phyloP scores from a whole-genome alignment of 2,888 invertebrate species.

The Agonopterix arenella region DNA sequence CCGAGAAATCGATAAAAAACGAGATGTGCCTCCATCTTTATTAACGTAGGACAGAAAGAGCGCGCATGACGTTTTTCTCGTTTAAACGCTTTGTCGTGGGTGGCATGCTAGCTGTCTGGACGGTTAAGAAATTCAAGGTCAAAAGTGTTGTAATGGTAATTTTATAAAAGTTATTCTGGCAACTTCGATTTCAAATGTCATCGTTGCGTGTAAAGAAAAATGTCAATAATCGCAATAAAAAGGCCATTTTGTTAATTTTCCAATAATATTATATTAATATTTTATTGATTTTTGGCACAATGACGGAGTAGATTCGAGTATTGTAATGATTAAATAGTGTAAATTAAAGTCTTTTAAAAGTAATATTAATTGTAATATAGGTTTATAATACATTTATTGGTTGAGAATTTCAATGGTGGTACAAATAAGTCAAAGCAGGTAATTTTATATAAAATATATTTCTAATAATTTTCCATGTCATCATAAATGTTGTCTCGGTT shows the following conservation, averaged over 20 bases:
- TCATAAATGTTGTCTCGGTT: too few relatives aligned
- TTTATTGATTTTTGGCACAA: constrained; percentile 49
- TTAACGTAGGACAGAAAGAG: too few relatives aligned
- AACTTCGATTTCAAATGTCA: too few relatives aligned
- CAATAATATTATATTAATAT: constrained; percentile 15
- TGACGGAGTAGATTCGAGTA: constrained; percentile 18
- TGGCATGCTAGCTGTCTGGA: too few relatives aligned
- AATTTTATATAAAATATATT: background rate
- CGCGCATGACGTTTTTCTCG: too few relatives aligned
- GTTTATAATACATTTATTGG: background rate
- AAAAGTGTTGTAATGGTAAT: too few relatives aligned
- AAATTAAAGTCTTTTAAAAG: too few relatives aligned
- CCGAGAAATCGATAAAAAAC: too few relatives aligned
- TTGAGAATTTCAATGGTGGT: background rate
- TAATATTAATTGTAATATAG: background rate
- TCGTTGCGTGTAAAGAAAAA: constrained; percentile 11
- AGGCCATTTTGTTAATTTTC: constrained; percentile 46
- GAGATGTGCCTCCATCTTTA: too few relatives aligned
- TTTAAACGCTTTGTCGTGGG: too few relatives aligned
- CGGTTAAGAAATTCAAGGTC: too few relatives aligned
- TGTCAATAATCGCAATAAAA: constrained; percentile 27
- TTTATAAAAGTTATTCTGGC: too few relatives aligned
- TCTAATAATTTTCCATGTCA: background rate
- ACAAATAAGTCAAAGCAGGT: background rate
- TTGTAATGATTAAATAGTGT: background rate